Evolutionary conservation across 2,113 vertebrate species (phyloP).

Genomic region (Mobula hypostoma): DNA sequence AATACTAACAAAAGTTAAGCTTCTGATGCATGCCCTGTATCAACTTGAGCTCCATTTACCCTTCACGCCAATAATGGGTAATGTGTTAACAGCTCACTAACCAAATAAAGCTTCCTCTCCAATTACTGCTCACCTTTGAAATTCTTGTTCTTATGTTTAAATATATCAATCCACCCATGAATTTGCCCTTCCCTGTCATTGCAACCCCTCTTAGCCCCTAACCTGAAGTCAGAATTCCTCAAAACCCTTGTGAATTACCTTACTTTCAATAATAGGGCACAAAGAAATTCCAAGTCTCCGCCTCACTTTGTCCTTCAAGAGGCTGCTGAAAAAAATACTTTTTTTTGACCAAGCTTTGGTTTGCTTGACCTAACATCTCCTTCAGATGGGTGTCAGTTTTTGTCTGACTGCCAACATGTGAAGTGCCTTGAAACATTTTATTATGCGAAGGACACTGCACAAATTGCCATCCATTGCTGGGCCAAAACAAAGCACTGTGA

Average conservation of each 20-base stretch:
- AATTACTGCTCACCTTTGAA: neutral
- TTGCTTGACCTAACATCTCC: neutral
- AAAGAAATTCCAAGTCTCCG: no score
- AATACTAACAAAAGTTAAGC: no score
- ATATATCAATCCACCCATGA: neutral
- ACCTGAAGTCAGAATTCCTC: neutral
- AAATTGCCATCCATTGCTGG: neutral
- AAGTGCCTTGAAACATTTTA: neutral
- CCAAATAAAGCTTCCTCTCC: neutral
- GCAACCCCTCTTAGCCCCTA: neutral
- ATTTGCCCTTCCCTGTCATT: neutral
- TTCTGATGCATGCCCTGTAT: neutral
- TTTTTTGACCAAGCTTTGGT: no score
- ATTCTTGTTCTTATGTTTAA: neutral
- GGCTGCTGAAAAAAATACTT: no score
- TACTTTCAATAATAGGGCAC: no score
- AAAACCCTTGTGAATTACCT: no score
- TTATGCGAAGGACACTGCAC: neutral
- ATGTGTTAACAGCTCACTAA: neutral
- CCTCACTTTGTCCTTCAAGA: no score
- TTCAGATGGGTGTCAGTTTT: neutral
- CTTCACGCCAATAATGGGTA: neutral
- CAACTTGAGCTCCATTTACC: neutral
- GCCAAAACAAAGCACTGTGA: neutral
- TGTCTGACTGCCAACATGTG: neutral